Base-by-base conservation (phyloP, 2,797 vertebrate species). In the Poeciliopsis paucimaculata region DNA sequence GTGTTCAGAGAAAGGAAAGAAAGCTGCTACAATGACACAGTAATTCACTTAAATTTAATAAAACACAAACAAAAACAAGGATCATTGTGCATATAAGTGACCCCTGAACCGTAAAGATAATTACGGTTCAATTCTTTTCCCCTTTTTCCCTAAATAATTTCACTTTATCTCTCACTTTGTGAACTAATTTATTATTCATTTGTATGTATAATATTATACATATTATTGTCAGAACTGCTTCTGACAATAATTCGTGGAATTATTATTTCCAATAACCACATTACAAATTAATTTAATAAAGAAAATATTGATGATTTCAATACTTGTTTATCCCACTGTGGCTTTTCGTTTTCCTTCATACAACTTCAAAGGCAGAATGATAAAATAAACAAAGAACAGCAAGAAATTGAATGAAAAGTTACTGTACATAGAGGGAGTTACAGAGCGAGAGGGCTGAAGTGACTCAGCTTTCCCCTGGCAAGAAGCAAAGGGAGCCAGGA, bases 381-480 rank as follows among this genome's bases (percentile, higher is more conserved):
- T 70, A 16, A 80, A 72, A 80, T 57, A 34, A 74, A 84, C 78
- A 72, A 86, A 76, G 36, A 39, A 77, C 46, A 82, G 68, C 60
- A 72, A 82, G 53, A 76, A 82, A 64, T 28, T 28, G 77, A 82
- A 85, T 78, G 66, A 86, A 86, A 66, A 64, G 79, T 83, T 87
- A 81, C 82, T 81, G 86, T 86, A 85, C 79, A 88, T 80, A 75
- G 78, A 90, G 88, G 85, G 86, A 82, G 74, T 75, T 79, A 10
- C 78, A 84, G 88, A 82, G 81, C 78, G 84, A 91, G 88, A 76
- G 73, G 87, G 86, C 84, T 95, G 87, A 94, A 92, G 94, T 96
- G 96, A 96, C 95, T 96, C 94, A 96, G 92, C 94, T 94, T 95
- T 95, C 93, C 95, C 90, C 86, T 90, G 94, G 92, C 89, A 94